phyloP scores from a whole-genome alignment of 1,140 invertebrate species.

The Nephila pilipes region DNA sequence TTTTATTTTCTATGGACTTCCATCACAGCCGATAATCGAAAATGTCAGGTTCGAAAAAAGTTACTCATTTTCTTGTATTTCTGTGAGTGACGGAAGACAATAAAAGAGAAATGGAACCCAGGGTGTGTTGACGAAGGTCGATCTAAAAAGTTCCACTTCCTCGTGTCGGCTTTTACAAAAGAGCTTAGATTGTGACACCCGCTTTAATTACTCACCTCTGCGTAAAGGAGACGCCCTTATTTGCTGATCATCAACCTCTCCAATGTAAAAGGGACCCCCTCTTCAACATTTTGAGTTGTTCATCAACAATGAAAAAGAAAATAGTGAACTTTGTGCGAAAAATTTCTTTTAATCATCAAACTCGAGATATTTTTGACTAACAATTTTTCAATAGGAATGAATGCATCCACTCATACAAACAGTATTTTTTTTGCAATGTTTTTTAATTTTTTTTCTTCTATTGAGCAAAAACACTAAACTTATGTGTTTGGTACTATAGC shows the following conservation, averaged over 20 bases:
- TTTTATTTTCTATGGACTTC: neutral
- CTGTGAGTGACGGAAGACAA: neutral
- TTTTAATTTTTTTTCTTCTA: too few species aligned
- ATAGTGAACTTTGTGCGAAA: too few species aligned
- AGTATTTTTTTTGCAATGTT: too few species aligned
- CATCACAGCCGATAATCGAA: slow-evolving; percentile 46
- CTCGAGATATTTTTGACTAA: too few species aligned
- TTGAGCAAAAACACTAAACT: too few species aligned
- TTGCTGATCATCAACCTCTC: slow-evolving; percentile 19
- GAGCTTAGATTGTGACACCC: slow-evolving; percentile 44
- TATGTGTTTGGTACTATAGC: too few species aligned
- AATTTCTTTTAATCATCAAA: too few species aligned
- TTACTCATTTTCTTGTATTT: neutral
- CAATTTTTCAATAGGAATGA: too few species aligned
- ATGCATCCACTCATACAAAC: too few species aligned
- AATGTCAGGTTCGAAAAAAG: slow-evolving; percentile 4
- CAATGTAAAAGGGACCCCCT: neutral
- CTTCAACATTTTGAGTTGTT: neutral
- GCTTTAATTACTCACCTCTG: slow-evolving; percentile 61
- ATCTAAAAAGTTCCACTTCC: slow-evolving; percentile 6
- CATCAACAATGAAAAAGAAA: too few species aligned
- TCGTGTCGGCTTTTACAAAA: slow-evolving; percentile 46
- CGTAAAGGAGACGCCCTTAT: slow-evolving; percentile 35
- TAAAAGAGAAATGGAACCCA: slow-evolving; percentile 10
- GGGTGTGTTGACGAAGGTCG: slow-evolving; percentile 18